Conservation (phyloP, 2,797 vertebrate genomes). For the Synaphobranchus kaupii region DNA sequence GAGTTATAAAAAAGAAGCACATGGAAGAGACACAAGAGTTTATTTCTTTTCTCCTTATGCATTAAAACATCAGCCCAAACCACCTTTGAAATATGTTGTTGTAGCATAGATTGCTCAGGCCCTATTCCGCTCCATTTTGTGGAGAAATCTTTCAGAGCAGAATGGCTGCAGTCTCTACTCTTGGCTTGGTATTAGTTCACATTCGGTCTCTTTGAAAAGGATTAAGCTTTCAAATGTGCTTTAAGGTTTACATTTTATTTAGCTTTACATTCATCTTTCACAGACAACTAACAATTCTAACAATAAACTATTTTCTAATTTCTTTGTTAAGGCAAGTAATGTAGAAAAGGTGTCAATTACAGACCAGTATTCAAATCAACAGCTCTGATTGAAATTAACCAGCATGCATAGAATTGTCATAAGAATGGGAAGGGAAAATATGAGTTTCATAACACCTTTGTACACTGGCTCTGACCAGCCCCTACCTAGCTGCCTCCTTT, state of each 20-base stretch:
- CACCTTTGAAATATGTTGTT: not conserved
- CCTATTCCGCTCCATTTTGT: not conserved
- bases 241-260: not conserved
- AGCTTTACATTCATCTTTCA: not conserved
- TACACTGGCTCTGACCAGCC: not conserved
- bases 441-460: not conserved
- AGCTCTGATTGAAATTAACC: not conserved
- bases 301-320: no score
- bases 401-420: not conserved
- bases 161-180: not conserved
- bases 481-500: not conserved
- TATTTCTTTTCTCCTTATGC: not conserved
- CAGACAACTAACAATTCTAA: not conserved
- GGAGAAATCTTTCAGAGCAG: not conserved
- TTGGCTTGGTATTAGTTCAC: not conserved
- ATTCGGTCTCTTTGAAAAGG: not conserved
- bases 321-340: not conserved
- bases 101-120: not conserved
- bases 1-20: conserved; percentile 2
- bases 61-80: not conserved
- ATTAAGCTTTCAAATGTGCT: not conserved
- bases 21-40: not conserved
- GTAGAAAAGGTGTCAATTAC: not conserved
- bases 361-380: not conserved
- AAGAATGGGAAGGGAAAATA: not conserved